These are phyloP conservation scores for Nomia melanderi DNA, from an alignment of 1,140 invertebrate species.

Conservation along the genomic window DNA sequence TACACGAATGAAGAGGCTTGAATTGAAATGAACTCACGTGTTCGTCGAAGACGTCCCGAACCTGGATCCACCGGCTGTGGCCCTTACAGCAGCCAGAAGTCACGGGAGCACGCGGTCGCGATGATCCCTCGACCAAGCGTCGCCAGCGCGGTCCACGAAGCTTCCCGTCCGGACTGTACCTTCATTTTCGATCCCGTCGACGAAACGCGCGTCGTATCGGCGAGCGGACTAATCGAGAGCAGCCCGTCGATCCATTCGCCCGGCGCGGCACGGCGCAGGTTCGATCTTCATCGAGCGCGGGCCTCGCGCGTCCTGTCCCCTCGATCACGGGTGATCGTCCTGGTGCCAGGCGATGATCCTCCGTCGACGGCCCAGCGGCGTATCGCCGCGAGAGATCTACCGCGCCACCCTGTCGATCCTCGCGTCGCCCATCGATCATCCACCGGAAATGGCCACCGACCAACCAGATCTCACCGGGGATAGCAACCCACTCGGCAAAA, in stretches of 20 bases:
- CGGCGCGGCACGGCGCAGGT: neutral
- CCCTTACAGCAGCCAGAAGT: neutral
- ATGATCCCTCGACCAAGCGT: neutral
- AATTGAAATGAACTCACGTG: conserved; percentile 1
- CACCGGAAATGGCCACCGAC: neutral
- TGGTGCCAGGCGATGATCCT: conserved; percentile 1
- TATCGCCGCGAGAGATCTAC: neutral
- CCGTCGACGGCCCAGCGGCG: neutral
- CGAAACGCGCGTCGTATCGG: neutral
- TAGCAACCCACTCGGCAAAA: too few species aligned
- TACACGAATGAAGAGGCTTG: neutral
- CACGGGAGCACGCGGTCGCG: neutral
- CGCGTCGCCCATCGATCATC: neutral
- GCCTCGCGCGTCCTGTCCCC: neutral
- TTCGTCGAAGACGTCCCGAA: neutral
- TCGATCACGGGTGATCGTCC: neutral
- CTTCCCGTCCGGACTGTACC: neutral
- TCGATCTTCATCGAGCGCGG: conserved; percentile 23
- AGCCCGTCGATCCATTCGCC: neutral
- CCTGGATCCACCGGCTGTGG: neutral
- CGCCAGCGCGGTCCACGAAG: neutral
- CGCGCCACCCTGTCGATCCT: neutral
- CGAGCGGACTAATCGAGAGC: neutral
- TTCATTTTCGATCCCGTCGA: conserved; percentile 26
- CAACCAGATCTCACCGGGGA: too few species aligned